Conservation (phyloP, 2,888 invertebrate genomes). For the Diachrysia chrysitis region DNA sequence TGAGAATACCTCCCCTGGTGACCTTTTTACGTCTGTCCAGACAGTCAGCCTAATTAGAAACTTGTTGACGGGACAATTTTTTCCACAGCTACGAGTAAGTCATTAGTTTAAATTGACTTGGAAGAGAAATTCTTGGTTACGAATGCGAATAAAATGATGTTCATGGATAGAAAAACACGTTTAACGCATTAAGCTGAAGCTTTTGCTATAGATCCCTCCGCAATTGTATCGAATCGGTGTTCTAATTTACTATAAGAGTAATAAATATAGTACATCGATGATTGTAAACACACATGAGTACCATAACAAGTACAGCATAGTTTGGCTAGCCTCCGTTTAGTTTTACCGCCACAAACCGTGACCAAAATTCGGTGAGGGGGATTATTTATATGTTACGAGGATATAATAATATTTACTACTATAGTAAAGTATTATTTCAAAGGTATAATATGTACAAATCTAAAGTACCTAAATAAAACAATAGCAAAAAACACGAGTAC, state of each 20-base stretch:
- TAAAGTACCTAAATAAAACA: not conserved
- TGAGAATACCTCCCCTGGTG: not conserved
- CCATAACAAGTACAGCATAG: not conserved
- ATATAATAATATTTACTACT: not conserved
- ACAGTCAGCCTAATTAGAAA: not conserved
- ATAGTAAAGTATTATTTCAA: no score
- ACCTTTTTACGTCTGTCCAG: not conserved
- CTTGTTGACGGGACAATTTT: slow-evolving; percentile 5
- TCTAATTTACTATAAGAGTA: not conserved
- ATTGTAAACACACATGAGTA: not conserved
- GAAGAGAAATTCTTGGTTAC: not conserved
- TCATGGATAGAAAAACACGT: slow-evolving; percentile 1
- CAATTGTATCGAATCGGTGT: not conserved
- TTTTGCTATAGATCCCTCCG: not conserved
- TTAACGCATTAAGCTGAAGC: not conserved
- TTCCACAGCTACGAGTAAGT: slow-evolving; percentile 4
- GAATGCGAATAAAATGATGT: slow-evolving; percentile 1
- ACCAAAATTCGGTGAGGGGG: not conserved
- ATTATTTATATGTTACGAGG: slow-evolving; percentile 4
- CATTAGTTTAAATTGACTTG: slow-evolving; percentile 4
- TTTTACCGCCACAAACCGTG: not conserved
- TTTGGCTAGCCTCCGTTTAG: not conserved
- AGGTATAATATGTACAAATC: no score
- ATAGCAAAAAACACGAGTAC: not conserved
- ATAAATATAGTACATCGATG: not conserved